phyloP scores from a whole-genome alignment of 2,888 invertebrate genomes.

The Mimumesa dahlbomi region DNA sequence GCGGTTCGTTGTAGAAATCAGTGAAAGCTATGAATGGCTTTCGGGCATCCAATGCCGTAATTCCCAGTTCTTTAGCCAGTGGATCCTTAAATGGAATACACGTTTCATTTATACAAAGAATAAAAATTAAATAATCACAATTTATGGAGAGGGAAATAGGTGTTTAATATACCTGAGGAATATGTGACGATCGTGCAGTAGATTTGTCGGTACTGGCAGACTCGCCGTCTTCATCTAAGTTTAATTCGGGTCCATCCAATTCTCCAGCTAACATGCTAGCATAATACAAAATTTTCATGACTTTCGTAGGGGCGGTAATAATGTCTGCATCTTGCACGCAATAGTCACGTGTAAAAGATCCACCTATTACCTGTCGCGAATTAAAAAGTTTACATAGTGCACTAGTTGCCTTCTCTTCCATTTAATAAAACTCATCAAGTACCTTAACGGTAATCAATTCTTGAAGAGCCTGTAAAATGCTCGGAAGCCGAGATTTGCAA shows the following conservation, averaged over 20 bases:
- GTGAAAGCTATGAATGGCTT: conserved; percentile 91
- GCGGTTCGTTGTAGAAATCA: conserved; percentile 96
- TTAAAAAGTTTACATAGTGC: background rate
- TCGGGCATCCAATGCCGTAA: conserved; percentile 90
- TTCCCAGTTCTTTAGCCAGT: conserved; percentile 87
- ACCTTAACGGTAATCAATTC: conserved; percentile 91
- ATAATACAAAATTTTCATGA: conserved; percentile 94
- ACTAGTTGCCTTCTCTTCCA: background rate
- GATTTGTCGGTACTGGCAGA: conserved; percentile 69
- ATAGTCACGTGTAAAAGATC: conserved; percentile 86
- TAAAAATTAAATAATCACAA: too few relatives aligned
- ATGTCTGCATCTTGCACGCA: conserved; percentile 92
- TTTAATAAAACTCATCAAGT: conserved; percentile 7
- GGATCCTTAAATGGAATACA: conserved; percentile 78
- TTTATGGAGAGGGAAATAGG: background rate
- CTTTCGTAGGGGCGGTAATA: conserved; percentile 91
- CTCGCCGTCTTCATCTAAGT: conserved; percentile 83
- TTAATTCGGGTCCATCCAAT: conserved; percentile 85
- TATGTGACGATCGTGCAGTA: conserved; percentile 48
- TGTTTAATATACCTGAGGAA: conserved; percentile 61
- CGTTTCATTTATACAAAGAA: background rate
- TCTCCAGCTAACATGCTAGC: conserved; percentile 93
- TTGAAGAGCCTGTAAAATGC: conserved; percentile 89
- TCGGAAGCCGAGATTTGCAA: conserved; percentile 83
- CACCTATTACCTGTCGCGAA: conserved; percentile 85